Evolutionary conservation across 2,113 vertebrate species (phyloP).

Genomic region (Zapus hudsonius): DNA sequence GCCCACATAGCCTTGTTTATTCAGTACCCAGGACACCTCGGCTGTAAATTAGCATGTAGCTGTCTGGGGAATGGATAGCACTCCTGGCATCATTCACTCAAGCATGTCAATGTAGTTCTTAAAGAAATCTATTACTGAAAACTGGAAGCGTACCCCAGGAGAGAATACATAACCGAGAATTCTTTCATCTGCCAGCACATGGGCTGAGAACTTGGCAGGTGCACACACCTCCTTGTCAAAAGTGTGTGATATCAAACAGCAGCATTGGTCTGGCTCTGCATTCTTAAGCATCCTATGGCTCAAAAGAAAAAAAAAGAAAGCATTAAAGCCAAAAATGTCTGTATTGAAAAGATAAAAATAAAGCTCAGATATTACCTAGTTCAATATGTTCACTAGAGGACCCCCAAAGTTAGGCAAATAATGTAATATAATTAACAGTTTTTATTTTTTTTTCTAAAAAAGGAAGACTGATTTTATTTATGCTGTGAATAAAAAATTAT

Average conservation of each 20-base stretch:
- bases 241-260: conserved; percentile 15
- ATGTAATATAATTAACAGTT: neutral
- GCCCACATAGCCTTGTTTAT: neutral
- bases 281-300: neutral
- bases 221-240: conserved; percentile 25
- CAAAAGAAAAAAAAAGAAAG: conserved; percentile 27
- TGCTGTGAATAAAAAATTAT: conserved; percentile 34
- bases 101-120: neutral
- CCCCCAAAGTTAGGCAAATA: neutral
- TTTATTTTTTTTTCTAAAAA: neutral
- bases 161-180: conserved; percentile 13
- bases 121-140: conserved; percentile 26
- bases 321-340: conserved; percentile 31
- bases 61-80: conserved; percentile 22
- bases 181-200: conserved; percentile 35
- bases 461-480: conserved; percentile 1
- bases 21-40: conserved; percentile 5
- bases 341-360: conserved; percentile 32
- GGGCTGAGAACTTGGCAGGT: conserved; percentile 23
- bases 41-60: conserved; percentile 58
- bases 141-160: neutral
- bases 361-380: conserved; percentile 29
- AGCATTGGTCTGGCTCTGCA: conserved; percentile 8
- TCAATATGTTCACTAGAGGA: neutral
- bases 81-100: conserved; percentile 35